A percentile compares a stretch with the other conserved stretches of the same genome.
Evolutionary conservation across 2,113 vertebrate species (phyloP).

Genomic region (Anoura caudifer): DNA sequence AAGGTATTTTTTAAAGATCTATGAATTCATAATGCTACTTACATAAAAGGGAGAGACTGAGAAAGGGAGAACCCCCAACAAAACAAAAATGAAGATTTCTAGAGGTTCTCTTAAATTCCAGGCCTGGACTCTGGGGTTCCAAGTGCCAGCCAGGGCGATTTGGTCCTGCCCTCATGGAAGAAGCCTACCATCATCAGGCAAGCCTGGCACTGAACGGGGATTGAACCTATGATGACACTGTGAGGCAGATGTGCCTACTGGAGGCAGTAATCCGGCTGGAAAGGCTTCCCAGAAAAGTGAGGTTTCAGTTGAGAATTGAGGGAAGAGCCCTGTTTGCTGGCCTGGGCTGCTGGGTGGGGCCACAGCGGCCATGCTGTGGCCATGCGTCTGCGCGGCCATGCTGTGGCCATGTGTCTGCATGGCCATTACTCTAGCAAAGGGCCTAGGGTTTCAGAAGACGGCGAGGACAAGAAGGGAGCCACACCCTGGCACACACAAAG

Average conservation of each 20-base stretch:
- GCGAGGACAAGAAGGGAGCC: not conserved
- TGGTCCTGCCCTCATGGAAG: accelerated
- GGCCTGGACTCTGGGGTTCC: not conserved
- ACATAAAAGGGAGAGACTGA: not conserved
- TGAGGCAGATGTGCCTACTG: accelerated
- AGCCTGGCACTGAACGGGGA: not conserved
- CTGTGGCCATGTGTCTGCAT: accelerated
- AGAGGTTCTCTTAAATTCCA: not conserved
- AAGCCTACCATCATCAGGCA: not conserved
- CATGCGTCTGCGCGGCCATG: accelerated
- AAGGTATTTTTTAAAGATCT: not conserved
- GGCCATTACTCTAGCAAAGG: not conserved
- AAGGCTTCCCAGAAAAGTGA: not conserved
- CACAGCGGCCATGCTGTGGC: not conserved
- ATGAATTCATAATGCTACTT: not conserved
- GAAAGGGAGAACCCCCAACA: not conserved
- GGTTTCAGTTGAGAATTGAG: not conserved
- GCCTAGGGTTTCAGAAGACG: not conserved
- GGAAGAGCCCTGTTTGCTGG: not conserved
- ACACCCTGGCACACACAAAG: accelerated
- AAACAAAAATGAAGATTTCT: not conserved
- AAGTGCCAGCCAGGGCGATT: too few species aligned
- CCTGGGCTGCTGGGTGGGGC: not conserved
- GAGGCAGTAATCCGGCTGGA: not conserved
- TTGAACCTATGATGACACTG: not conserved